Percentiles rank a stretch among this genome's conserved stretches.
Evolutionary conservation across 2,797 vertebrate genomes (phyloP).

Genomic region (Pantherophis vulpinus): DNA sequence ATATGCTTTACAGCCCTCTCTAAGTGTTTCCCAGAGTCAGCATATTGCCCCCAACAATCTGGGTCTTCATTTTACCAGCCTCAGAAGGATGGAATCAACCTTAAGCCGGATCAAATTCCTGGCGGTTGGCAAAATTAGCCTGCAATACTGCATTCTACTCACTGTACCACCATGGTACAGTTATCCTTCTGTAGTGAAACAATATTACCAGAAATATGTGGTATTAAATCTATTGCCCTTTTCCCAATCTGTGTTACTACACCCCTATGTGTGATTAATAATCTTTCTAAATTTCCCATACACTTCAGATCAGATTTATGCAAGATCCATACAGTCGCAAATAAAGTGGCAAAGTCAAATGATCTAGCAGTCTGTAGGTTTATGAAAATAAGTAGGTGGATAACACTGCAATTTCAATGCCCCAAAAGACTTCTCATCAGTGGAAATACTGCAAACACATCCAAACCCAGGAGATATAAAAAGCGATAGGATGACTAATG

Average conservation of each 20-base stretch:
- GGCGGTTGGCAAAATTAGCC: neutral
- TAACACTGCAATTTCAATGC: neutral
- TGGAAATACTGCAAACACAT: neutral
- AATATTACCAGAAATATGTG: rapidly evolving
- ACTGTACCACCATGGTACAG: neutral
- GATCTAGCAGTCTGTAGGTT: neutral
- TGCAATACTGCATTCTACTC: neutral
- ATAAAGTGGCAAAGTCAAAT: neutral
- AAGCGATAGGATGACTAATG: neutral
- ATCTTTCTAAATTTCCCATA: constrained; percentile 12
- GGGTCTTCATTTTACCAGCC: neutral
- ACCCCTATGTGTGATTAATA: neutral
- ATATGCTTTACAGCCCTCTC: neutral
- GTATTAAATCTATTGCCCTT: neutral
- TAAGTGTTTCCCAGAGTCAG: neutral
- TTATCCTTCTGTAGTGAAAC: neutral
- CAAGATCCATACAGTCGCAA: neutral
- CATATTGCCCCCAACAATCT: neutral
- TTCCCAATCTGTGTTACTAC: neutral
- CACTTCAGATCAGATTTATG: neutral
- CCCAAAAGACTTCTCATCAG: neutral
- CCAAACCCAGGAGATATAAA: neutral
- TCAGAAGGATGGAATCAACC: neutral
- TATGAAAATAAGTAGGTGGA: neutral
- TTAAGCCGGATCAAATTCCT: neutral